These are phyloP conservation scores for Spizaetus ornatus DNA, from an alignment of 2,113 vertebrate species.

Conservation along the genomic window DNA sequence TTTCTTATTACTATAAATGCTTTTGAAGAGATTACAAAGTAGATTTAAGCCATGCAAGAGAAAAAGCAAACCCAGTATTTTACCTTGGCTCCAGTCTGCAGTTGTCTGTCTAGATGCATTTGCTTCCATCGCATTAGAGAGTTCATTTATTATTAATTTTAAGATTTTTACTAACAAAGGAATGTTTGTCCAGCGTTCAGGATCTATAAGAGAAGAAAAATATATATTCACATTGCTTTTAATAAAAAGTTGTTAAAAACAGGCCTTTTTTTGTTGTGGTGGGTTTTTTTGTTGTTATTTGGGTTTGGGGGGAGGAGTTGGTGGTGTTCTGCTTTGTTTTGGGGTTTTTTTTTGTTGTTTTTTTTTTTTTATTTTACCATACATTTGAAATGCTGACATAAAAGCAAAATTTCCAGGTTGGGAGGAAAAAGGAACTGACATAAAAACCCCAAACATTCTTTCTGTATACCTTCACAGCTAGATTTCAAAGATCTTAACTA, in stretches of 20 bases:
- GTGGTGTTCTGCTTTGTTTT: neutral
- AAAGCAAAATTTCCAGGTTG: neutral
- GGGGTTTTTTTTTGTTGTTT: too few relatives aligned
- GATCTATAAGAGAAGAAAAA: slow-evolving; percentile 74
- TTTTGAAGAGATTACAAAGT: neutral
- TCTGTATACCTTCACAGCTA: neutral
- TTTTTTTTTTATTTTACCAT: neutral
- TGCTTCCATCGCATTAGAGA: slow-evolving; percentile 92
- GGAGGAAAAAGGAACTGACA: neutral
- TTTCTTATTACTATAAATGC: neutral
- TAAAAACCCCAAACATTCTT: neutral
- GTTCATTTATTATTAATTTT: slow-evolving; percentile 95
- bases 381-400: neutral
- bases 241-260: neutral
- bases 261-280: neutral
- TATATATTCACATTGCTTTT: neutral
- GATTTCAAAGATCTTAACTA: neutral
- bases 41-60: neutral
- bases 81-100: slow-evolving; percentile 92
- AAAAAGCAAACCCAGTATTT: neutral
- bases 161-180: slow-evolving; percentile 95
- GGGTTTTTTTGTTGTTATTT: neutral
- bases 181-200: slow-evolving; percentile 97
- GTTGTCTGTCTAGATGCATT: slow-evolving; percentile 85
- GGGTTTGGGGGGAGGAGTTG: too few relatives aligned